Base-by-base conservation (phyloP, 2,797 vertebrate genomes). In the Varecia variegata region DNA sequence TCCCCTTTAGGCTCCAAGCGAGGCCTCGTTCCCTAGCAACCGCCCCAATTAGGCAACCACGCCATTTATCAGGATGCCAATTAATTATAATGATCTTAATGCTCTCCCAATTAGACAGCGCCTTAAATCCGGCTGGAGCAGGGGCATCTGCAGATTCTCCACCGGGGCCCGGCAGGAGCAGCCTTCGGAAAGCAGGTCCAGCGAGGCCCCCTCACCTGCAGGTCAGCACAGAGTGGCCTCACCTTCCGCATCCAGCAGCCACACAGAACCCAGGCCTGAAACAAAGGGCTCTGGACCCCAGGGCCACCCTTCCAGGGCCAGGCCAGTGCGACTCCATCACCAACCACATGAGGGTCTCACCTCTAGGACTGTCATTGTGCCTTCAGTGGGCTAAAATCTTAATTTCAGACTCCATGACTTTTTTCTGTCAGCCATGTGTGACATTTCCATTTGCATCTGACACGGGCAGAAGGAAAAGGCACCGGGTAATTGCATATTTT, bases 21-120 rank as follows among this genome's bases (percentile, higher is more conserved):
- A 97, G 96, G 88, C 90, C 96, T 68, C 6, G 98, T 97, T 97
- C 87, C 98, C 97, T 98, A 98, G 98, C 98, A 98, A 98, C 98
- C 92, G 93, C 92, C 93, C 90, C 97, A 98, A 98, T 98, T 98
- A 98, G 98, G 95, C 92, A 98, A 94, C 95, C 96, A 97, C 9
- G 93, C 97, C 94, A 95, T 93, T 97, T 97, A 97, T 96, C 97
- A 94, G 92, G 91, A 96, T 97, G 94, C 88, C 98, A 98, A 96
- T 97, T 98, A 97, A 98, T 98, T 97, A 98, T 96, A 98, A 98
- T 97, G 98, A 97, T 97, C 96, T 96, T 97, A 97, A 97, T 97
- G 96, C 97, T 97, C 95, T 98, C 90, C 95, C 98, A 97, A 96
- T 97, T 97, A 97, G 95, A 84, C 52, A 97, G 96, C 0, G 76